Evolutionary conservation across 2,888 invertebrate genomes (phyloP).

Genomic region (Mantis religiosa): DNA sequence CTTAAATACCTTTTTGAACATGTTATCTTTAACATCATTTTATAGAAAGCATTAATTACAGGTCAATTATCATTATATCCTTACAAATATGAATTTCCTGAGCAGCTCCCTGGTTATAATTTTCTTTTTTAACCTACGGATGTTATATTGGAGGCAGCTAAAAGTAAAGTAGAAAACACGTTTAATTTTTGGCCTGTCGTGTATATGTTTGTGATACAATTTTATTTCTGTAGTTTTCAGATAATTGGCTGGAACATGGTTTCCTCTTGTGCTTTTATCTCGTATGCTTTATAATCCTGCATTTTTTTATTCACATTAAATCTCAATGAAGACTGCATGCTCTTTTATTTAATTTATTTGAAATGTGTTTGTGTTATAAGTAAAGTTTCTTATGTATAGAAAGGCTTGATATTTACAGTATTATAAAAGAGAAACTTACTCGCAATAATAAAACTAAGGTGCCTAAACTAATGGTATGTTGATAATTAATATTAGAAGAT

Average conservation of each 20-base stretch:
- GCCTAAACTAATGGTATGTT: not conserved
- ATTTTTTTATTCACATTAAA: not conserved
- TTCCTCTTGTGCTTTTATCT: no score
- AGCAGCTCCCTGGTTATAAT: no score
- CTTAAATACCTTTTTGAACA: not conserved
- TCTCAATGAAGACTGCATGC: not conserved
- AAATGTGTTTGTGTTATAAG: not conserved
- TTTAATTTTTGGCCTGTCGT: not conserved
- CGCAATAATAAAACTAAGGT: not conserved
- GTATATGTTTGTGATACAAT: not conserved
- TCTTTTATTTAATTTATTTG: not conserved
- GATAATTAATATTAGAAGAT: not conserved
- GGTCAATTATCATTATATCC: no score
- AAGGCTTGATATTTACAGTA: not conserved
- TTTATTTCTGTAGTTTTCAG: not conserved
- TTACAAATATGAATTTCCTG: no score
- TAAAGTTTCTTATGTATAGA: not conserved
- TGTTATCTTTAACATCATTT: no score
- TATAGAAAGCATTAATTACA: no score
- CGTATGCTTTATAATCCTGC: not conserved
- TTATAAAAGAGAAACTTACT: not conserved
- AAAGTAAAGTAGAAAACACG: not conserved
- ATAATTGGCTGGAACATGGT: no score
- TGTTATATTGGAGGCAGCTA: not conserved
- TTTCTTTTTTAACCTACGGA: no score